Conservation (phyloP, 2,888 invertebrate species). For the Prenolepis imparis region DNA sequence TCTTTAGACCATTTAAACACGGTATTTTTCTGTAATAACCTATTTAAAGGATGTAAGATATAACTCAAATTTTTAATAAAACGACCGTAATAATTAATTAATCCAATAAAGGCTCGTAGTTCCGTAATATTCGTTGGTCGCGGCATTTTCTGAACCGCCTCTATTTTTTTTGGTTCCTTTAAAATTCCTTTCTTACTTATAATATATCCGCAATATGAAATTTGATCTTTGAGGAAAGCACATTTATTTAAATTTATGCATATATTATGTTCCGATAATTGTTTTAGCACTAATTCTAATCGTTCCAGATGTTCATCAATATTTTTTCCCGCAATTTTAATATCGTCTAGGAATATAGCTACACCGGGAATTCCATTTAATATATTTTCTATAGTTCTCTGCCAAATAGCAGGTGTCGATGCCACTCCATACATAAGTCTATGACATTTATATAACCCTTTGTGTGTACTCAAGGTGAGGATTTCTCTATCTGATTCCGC, state of each 20-base stretch:
- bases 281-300: too few species aligned
- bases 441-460: not conserved
- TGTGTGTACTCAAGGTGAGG: too few species aligned
- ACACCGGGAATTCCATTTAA: slow-evolving; percentile 12
- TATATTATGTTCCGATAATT: too few species aligned
- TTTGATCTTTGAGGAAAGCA: too few species aligned
- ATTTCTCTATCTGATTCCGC: not conserved
- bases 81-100: not conserved
- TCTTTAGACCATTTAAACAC: not conserved
- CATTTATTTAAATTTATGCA: too few species aligned
- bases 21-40: not conserved
- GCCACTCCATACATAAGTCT: slow-evolving; percentile 56
- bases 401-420: slow-evolving; percentile 56
- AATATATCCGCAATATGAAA: too few species aligned
- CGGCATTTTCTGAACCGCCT: not conserved
- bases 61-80: not conserved
- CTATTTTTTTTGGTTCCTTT: not conserved
- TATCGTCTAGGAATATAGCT: slow-evolving; percentile 49
- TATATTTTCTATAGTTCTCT: slow-evolving; percentile 55
- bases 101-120: not conserved
- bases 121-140: not conserved
- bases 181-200: too few species aligned
- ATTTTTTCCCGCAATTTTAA: slow-evolving; percentile 28
- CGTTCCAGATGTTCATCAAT: slow-evolving; percentile 1
- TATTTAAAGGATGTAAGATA: not conserved